Base-by-base conservation (phyloP, 1,140 invertebrate species). In the Platyscapa corneri region DNA sequence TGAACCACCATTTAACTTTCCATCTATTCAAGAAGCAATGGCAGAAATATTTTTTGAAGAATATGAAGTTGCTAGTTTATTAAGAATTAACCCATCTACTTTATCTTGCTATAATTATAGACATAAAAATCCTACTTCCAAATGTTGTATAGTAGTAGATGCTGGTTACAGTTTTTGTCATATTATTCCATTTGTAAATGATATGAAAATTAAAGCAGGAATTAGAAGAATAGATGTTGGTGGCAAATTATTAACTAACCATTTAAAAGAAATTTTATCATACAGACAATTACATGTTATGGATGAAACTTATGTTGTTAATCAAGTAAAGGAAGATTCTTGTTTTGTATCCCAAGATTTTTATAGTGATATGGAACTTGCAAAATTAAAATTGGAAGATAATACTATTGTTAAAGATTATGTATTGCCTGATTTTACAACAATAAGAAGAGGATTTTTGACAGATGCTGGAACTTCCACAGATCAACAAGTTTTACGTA, bases 221-320 rank as follows among this genome's bases (percentile, higher is more conserved):
- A 96, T 98, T 80, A 93, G 95, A 87, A 95, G 99, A 87, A 96
- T 99, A 83, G 97, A 99, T 94, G 95, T 99, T 86, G 99, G 99
- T 18, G 99, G 99, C 0, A 99, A 99, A 94, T 94, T 98, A 10
- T 92, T 99, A 75, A 99, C 99, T 0, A 99, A 99, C 94, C 98
- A 99, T 93, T 93, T 99, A 56, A 99, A 99, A 92, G 99, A 99
- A 93, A 96, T 99, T 18, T 97, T 99, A 86, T 99, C 99, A 0
- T 99, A 99, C 91, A 95, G 98, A 60, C 98, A 99, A 90, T 93
- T 99, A 30, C 97, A 99, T 94, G 98, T 99, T 0, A 98, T 99
- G 97, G 99, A 99, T 91, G 99, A 99, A 93, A 99, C 98, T 0
- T 99, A 98, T 93, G 98, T 99, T 0, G 98, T 99, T 18, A 99